Evolutionary conservation across 2,113 vertebrate species (phyloP).

Genomic region (Toxotes jaculatrix): DNA sequence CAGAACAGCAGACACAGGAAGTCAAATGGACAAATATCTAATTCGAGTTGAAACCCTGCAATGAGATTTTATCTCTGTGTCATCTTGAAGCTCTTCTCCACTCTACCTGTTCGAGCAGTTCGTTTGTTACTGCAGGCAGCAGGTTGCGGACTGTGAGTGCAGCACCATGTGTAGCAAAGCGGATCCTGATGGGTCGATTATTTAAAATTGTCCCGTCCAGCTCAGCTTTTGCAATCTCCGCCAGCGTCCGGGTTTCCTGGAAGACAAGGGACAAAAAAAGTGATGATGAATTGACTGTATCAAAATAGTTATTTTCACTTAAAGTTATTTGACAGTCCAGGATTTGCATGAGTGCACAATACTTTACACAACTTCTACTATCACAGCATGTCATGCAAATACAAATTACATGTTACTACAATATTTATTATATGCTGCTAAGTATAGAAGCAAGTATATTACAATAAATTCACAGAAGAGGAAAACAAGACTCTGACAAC

Average conservation of each 20-base stretch:
- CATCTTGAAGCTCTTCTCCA: not conserved
- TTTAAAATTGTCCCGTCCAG: conserved; percentile 94
- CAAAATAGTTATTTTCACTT: too few species aligned
- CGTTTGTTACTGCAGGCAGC: conserved; percentile 94
- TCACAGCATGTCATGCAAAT: too few species aligned
- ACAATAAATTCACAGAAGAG: not conserved
- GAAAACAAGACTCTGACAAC: not conserved
- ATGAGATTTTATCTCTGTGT: not conserved
- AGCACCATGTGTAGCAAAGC: conserved; percentile 94
- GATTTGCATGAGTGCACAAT: not conserved
- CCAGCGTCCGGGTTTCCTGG: conserved; percentile 95
- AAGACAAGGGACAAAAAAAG: not conserved
- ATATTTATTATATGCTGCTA: too few species aligned
- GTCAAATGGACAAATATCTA: not conserved
- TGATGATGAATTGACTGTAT: too few species aligned
- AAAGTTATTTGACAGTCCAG: not conserved
- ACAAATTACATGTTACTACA: too few species aligned
- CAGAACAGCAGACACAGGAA: not conserved
- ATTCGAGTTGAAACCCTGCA: not conserved
- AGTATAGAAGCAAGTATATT: not conserved
- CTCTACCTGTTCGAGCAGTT: conserved; percentile 91
- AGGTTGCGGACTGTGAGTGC: conserved; percentile 95
- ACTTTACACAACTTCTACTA: too few species aligned
- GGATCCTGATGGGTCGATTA: conserved; percentile 92
- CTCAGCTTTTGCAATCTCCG: conserved; percentile 97